Evolutionary conservation across 2,888 invertebrate species (phyloP), one percentile per base, ranked within the genome.

Genomic region (Anagyrus pseudococci): DNA sequence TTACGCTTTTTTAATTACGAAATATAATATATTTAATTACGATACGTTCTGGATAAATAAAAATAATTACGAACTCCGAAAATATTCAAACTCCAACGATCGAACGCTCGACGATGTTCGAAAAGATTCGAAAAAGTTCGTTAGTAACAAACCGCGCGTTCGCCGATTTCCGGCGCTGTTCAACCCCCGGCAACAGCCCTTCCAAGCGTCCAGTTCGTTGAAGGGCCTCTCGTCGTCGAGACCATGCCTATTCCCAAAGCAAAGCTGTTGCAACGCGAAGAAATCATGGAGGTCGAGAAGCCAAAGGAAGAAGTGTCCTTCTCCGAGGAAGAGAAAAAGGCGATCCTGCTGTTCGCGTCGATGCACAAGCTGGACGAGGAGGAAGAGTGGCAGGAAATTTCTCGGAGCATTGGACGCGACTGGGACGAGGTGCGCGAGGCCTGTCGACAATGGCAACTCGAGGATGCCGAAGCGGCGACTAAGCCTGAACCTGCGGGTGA

Each of bases 331-430:
- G 33, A 37, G 33, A 37, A 37, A 8, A 37, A 37, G n/a, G n/a
- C n/a, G n/a, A n/a, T n/a, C 8, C 22, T 44, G 44, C 2, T 44
- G 17, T 8, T 44, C 44, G 44, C 44, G 10, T 22, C 44, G 17
- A 23, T 10, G 23, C 40, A 6, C 19, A 29, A n/a, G n/a, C 3
- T 10, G n/a, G 44, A 33, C n/a, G 22, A 52, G 10, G 52, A 61
- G 4, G 25, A 58, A 47, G 52, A 48, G 20, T 66, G 66, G 66
- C 20, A 49, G 17, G 33, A 55, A 8, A 19, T 67, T 2, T 58
- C 41, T 15, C 3, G 22, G 10, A 17, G 43, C 1, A 52, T 67
- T 22, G 20, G 40, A 17, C 64, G 61, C 8, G 55, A 67, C 26
- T 55, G 58, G 50, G 7, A 23, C 13, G 61, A 61, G n/a, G 43